phyloP scores from a whole-genome alignment of 2,797 vertebrate species.

The Anguilla pacifica region DNA sequence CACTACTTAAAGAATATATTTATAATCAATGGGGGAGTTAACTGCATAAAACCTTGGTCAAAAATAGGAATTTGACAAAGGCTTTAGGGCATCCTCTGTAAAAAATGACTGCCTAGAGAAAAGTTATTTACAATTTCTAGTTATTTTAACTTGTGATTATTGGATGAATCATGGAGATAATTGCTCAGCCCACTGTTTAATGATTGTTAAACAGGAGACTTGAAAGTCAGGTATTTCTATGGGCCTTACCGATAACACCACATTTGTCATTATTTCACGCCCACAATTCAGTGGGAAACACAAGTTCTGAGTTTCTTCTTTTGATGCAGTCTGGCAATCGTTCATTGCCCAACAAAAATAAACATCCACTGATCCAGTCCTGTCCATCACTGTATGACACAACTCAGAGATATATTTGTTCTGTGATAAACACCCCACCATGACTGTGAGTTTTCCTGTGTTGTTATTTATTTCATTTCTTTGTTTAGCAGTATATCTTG shows the following conservation, averaged over 20 bases:
- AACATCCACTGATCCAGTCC: background rate
- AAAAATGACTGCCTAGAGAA: too few species aligned
- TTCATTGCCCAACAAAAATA: background rate
- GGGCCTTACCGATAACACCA: slow-evolving; percentile 7
- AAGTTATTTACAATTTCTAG: too few species aligned
- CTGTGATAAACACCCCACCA: background rate
- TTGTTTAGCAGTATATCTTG: slow-evolving; percentile 35
- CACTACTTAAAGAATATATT: too few species aligned
- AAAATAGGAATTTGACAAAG: too few species aligned
- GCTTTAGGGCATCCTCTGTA: too few species aligned
- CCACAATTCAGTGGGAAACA: background rate
- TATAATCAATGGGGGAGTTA: too few species aligned
- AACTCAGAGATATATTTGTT: background rate
- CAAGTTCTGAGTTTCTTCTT: background rate
- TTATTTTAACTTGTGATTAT: too few species aligned
- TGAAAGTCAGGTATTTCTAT: too few species aligned
- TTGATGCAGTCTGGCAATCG: background rate
- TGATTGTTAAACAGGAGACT: too few species aligned
- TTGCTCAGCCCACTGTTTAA: too few species aligned
- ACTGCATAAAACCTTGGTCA: background rate
- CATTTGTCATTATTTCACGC: slow-evolving; percentile 3
- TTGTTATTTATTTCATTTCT: slow-evolving; percentile 48
- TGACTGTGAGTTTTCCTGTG: background rate
- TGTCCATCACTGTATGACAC: slow-evolving; percentile 5
- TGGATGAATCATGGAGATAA: too few species aligned